phyloP scores from a whole-genome alignment of 2,888 invertebrate species.

The Clostera curtula region DNA sequence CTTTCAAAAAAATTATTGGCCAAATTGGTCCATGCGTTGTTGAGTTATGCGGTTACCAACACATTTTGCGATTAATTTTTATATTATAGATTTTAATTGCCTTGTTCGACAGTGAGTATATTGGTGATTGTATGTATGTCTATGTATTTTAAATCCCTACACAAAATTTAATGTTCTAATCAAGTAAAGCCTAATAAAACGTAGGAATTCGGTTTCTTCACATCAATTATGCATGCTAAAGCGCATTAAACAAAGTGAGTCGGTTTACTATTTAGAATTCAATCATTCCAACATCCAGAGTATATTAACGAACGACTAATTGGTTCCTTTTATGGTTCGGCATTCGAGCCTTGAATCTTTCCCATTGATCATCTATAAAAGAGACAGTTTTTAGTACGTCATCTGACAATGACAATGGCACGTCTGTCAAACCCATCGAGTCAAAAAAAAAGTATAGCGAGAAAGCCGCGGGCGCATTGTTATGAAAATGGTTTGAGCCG shows the following conservation, averaged over 20 bases:
- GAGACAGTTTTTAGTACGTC: constrained; percentile 59
- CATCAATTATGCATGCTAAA: constrained; percentile 96
- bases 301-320: constrained; percentile 37
- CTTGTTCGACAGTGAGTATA: no score
- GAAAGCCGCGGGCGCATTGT: constrained; percentile 70
- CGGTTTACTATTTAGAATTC: constrained; percentile 15
- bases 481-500: constrained; percentile 68
- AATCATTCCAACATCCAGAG: constrained; percentile 22
- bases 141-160: no score
- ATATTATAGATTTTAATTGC: no score
- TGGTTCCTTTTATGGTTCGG: constrained; percentile 44
- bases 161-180: no score
- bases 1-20: no score
- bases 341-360: constrained; percentile 48
- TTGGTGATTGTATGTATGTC: no score
- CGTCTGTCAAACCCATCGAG: constrained; percentile 63
- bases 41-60: no score
- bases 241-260: constrained; percentile 94
- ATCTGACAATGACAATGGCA: constrained; percentile 70
- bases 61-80: no score
- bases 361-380: constrained; percentile 59
- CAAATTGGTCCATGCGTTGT: no score
- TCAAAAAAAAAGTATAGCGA: constrained; percentile 62
- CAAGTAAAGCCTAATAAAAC: no score
- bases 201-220: no score